Evolutionary conservation across 2,888 invertebrate species (phyloP).

Genomic region (Plagiodera versicolora): DNA sequence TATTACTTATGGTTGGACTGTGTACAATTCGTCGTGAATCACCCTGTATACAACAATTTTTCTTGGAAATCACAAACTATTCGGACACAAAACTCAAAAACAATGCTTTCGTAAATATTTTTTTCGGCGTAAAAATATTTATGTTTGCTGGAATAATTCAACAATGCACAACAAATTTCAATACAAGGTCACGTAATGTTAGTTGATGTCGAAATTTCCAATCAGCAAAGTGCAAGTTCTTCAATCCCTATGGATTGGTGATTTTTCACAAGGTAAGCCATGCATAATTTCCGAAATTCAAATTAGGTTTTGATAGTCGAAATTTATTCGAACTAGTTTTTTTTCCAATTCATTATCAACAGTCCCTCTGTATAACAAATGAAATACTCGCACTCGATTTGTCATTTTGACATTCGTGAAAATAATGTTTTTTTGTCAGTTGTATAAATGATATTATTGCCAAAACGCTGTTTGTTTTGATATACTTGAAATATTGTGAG

Average conservation of each 20-base stretch:
- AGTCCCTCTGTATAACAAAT: neutral
- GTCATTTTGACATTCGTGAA: neutral
- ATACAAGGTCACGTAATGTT: neutral
- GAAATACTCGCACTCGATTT: neutral
- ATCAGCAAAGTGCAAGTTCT: neutral
- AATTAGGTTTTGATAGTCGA: too few relatives aligned
- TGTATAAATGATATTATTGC: neutral
- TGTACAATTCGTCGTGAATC: too few relatives aligned
- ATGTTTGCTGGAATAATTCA: neutral
- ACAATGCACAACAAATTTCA: too few relatives aligned
- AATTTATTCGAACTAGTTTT: too few relatives aligned
- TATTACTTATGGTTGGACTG: too few relatives aligned
- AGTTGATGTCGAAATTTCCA: neutral
- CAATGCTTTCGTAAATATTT: neutral
- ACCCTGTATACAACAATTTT: too few relatives aligned
- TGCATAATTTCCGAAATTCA: too few relatives aligned
- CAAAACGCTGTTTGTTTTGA: neutral
- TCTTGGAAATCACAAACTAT: too few relatives aligned
- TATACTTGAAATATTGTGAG: neutral
- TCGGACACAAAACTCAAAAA: too few relatives aligned
- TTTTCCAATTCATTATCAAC: too few relatives aligned
- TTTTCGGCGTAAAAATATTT: neutral
- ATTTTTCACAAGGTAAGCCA: neutral
- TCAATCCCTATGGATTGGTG: neutral
- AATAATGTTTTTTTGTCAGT: neutral